Evolutionary conservation across 2,113 vertebrate genomes (phyloP).

Genomic region (Petromus typicus): DNA sequence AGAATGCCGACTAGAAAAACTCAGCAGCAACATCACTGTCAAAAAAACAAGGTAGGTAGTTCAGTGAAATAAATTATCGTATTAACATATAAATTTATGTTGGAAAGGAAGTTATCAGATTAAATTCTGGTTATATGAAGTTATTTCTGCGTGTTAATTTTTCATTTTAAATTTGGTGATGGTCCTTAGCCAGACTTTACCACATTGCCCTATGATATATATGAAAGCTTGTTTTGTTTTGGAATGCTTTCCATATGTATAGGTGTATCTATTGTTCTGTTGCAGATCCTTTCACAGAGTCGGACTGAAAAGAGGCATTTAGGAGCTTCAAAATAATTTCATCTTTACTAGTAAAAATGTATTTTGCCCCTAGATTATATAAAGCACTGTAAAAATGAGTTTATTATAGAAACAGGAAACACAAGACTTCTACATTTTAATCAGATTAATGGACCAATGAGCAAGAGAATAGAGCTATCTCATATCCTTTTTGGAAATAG

Average conservation of each 20-base stretch:
- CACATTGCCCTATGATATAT: not conserved
- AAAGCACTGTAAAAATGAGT: slow-evolving; percentile 36
- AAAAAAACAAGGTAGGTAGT: slow-evolving; percentile 96
- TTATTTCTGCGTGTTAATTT: not conserved
- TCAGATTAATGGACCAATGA: slow-evolving; percentile 31
- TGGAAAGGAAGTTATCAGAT: slow-evolving; percentile 23
- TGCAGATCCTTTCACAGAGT: slow-evolving; percentile 5
- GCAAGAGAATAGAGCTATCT: slow-evolving; percentile 36
- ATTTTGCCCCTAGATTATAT: not conserved
- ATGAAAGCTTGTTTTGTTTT: slow-evolving; percentile 52
- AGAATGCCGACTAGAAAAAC: slow-evolving; percentile 98
- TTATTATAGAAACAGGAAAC: slow-evolving; percentile 44
- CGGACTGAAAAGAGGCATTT: slow-evolving; percentile 6
- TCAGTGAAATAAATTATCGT: slow-evolving; percentile 55
- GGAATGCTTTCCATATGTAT: not conserved
- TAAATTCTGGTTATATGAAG: slow-evolving; percentile 33
- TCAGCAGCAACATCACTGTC: slow-evolving; percentile 98
- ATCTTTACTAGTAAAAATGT: slow-evolving; percentile 52
- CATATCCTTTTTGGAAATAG: slow-evolving; percentile 32
- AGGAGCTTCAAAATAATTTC: slow-evolving; percentile 26
- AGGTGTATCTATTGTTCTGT: slow-evolving; percentile 4
- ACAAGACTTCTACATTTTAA: slow-evolving; percentile 46
- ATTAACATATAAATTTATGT: slow-evolving; percentile 32
- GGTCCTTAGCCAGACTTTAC: slow-evolving; percentile 10
- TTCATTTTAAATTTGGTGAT: slow-evolving; percentile 61